Base-by-base conservation (phyloP, 2,888 invertebrate species). In the Spilosoma lubricipeda region DNA sequence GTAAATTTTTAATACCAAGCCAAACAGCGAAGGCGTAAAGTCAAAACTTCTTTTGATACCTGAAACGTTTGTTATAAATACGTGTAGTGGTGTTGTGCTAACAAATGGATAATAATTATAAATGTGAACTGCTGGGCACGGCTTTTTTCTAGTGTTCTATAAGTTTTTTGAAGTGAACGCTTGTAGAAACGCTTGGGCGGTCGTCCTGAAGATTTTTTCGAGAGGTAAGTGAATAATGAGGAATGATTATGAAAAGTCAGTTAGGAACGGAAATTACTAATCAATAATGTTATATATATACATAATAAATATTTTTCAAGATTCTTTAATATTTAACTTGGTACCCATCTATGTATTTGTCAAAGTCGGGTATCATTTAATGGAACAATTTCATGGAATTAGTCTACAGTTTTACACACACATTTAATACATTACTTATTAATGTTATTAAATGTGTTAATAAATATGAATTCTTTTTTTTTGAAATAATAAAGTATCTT, bases 1-100 rank as follows among this genome's bases (percentile, higher is more conserved):
- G 93, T 94, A 89, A 93, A 94, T 94, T 93, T 92, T 94, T 93
- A 94, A 94, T 94, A 85, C 84, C 86, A 87, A 85, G 87, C 84
- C 86, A 87, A 90, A 88, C 87, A 85, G 82, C 80, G 83, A 86
- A 88, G 85, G 88, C 81, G 85, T 86, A 72, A 80, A 83, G 82
- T 80, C 78, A 82, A 83, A 87, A 86, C 86, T 87, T 85, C 77
- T 79, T 82, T 82, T 56, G 80, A 80, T 79, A 83, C 84, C 82
- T 77, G 83, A 84, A 79, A 77, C 76, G 81, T 85, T 85, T 80
- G 78, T 75, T 80, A 79, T 81, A 76, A 69, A 75, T 77, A 82
- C 76, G 87, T 87, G 88, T 85, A 86, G 85, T 87, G 87, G 81
- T 82, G 78, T 82, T 83, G 87, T 87, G 84, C 76, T 81, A 80